Base-by-base conservation (phyloP, 2,113 vertebrate genomes). In the Osmerus mordax region DNA sequence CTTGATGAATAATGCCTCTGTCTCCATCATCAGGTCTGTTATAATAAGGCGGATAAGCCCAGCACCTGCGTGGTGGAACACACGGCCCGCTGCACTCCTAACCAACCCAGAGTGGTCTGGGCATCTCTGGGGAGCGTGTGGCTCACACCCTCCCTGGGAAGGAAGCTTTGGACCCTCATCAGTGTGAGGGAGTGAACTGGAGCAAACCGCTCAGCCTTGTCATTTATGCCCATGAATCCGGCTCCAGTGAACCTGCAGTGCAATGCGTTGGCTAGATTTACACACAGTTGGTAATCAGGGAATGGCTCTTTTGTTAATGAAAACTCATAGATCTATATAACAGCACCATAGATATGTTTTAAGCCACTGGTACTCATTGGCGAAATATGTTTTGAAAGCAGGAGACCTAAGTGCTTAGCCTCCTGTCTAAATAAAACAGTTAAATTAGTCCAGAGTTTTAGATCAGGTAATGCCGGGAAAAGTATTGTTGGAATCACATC, bases 1-100 rank as follows among this genome's bases (percentile, higher is more conserved):
- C 94, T 96, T 96, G 41, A 96, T 96, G 96, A 98, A 96, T 97
- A 95, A 98, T 96, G 94, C 91, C 92, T 95, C 93, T 89, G 93
- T 93, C 94, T 96, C 94, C 93, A 95, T 95, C 94, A 94, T 91
- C 94, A 87, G 88, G 93, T 96, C 90, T 75, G 88, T 88, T 95
- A 95, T 95, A 96, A 96, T 96, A 95, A 92, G 92, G 91, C 90
- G 92, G 94, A 98, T 97, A 94, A 96, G 78, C 80, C 74, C 75
- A 75, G 81, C 88, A 90, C 87, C 90, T 90, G 89, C 80, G 87
- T 77, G 59, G 73, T 68, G 71, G 58, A 80, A 84, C 67, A 67
- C 74, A 78, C 70, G 67, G 75, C 75, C n/a, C 75, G 71, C 74
- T 81, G 75, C 84, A 76, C 72, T 80, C 72, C 78, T 85, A 88